phyloP scores from a whole-genome alignment of 2,888 invertebrate genomes.

The Rhimphoctona megacephalus region DNA sequence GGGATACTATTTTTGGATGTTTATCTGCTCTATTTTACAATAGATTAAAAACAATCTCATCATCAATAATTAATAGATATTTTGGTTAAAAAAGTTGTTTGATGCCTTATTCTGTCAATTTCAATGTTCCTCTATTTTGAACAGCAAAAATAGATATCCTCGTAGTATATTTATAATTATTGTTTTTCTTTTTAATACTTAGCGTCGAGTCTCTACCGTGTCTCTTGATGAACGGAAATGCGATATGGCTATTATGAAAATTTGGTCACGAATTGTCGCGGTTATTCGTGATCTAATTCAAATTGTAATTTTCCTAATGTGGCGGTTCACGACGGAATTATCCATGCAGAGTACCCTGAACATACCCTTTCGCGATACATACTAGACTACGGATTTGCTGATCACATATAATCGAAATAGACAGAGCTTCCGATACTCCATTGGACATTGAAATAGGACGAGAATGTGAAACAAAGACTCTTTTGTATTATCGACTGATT shows the following conservation, averaged over 20 bases:
- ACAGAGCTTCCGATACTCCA: constrained; percentile 39
- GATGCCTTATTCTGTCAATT: neutral
- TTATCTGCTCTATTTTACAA: neutral
- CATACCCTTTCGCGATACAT: neutral
- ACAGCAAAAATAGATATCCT: neutral
- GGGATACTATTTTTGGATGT: neutral
- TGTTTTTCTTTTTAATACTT: too few relatives aligned
- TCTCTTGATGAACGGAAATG: neutral
- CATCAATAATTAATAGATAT: neutral
- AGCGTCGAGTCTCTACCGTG: too few relatives aligned
- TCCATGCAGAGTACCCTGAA: constrained; percentile 24
- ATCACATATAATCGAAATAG: constrained; percentile 59
- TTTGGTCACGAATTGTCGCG: constrained; percentile 26
- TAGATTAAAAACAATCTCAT: neutral
- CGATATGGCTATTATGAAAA: neutral
- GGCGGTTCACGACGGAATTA: constrained; percentile 40
- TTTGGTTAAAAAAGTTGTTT: neutral
- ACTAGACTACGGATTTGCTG: constrained; percentile 12
- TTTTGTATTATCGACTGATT: constrained; percentile 30
- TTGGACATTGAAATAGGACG: constrained; percentile 32
- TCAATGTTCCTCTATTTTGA: neutral
- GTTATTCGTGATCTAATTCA: constrained; percentile 36
- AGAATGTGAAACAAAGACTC: constrained; percentile 15
- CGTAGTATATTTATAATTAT: neutral
- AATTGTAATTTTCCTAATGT: constrained; percentile 45